Evolutionary conservation across 2,888 invertebrate species (phyloP), one percentile per base, ranked within the genome.

Genomic region (Perizoma affinitatum): DNA sequence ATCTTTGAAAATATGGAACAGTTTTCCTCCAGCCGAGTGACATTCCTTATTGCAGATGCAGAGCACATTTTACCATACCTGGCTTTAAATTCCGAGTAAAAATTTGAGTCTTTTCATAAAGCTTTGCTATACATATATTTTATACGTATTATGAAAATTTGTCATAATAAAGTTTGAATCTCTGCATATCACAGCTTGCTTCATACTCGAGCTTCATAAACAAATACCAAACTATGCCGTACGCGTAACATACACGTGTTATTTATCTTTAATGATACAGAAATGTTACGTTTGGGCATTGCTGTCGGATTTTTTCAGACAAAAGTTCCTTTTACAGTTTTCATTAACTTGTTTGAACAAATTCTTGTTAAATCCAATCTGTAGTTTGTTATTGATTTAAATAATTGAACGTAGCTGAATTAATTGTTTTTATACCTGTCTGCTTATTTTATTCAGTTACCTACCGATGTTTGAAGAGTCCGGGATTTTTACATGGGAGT

Each of bases 201-300:
- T 22, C 22, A 22, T 2, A 22, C 22, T 2, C 22, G 3, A 1
- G 22, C 22, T 22, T 55, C 36, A 40, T 61, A 63, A 65, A 61
- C 60, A 54, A 61, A 60, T 60, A 63, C 40, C 42, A 54, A 36
- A 41, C 45, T 41, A 58, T 22, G 22, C 55, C 54, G 42, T 53
- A 47, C 53, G 59, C 51, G 55, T 61, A 56, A 49, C 47, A 53
- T 49, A 58, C 62, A 59, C 36, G 57, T 57, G 58, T 61, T 63
- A 11, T 57, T 54, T 43, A 41, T 2, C 35, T 35, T 44, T 4
- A 35, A 49, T 33, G 11, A 60, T 54, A 48, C 64, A 57, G 61
- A 61, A 61, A 57, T 59, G 33, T 54, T 58, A 57, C 60, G 33
- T 56, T 59, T 55, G 57, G 51, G 43, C 59, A 53, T 47, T 53